Base-by-base conservation (phyloP, 2,888 invertebrate genomes). In the Apamea anceps region DNA sequence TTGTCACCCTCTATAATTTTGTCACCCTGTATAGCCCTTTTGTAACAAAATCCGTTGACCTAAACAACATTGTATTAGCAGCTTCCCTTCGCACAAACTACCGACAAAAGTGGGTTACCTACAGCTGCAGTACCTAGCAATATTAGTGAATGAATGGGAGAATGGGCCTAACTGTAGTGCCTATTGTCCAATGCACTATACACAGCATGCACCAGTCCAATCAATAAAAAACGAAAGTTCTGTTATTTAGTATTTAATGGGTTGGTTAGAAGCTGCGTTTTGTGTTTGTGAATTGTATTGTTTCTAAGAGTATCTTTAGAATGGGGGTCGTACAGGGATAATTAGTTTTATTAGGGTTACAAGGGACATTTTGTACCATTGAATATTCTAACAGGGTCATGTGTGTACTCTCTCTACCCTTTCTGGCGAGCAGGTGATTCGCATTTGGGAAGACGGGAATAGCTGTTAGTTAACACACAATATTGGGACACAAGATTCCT, bases 211-310 rank as follows among this genome's bases (percentile, higher is more conserved):
- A 71, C 63, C 57, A 75, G 57, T 25, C 73, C 74, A 72, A 77
- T 80, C 80, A 75, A 77, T 87, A 65, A 75, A 76, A 63, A 79
- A 32, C 62, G 84, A 85, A 77, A 85, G 84, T 83, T 60, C 78
- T 79, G 60, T 75, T 67, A 72, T 81, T 78, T 77, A 32, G 77
- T 72, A 62, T 63, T 62, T 28, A 57, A 21, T 48, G 7, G 28
- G 3, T 32, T 78, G 70, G 7, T n/a, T 12, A 37, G n/a, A 63
- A 66, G 37, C 45, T 62, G 32, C 18, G 25, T 72, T 60, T 60
- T 67, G 25, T 57, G 4, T 72, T 79, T 28, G 25, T 21, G 12
- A 25, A 48, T 54, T 71, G 48, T 71, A 66, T 84, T 67, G 65
- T 28, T 82, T 72, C 18, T 79, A 21, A n/a, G 12, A 42, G 45